Evolutionary conservation across 2,113 vertebrate species (phyloP).

Genomic region (Rhadina sibilatrix): DNA sequence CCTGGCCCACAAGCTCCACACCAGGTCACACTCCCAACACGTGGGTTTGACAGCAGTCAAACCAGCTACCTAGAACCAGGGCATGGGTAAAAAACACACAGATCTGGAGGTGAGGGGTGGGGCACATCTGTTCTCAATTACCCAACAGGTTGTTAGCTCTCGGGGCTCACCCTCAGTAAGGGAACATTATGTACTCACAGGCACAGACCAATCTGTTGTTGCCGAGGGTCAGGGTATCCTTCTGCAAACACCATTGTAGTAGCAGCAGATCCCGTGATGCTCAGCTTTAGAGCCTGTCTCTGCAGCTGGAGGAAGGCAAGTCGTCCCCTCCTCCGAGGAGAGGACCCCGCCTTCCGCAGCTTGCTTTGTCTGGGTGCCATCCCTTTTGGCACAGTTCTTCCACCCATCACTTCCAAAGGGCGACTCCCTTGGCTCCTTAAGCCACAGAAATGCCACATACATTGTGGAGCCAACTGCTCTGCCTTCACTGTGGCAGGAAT

Average conservation of each 20-base stretch:
- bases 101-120: not conserved
- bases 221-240: not conserved
- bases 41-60: not conserved
- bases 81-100: not conserved
- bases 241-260: not conserved
- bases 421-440: not conserved
- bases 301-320: not conserved
- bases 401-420: not conserved
- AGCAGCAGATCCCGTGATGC: not conserved
- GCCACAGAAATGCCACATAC: not conserved
- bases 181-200: not conserved
- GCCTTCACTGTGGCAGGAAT: not conserved
- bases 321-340: not conserved
- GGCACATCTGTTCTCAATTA: constrained; percentile 51
- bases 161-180: not conserved
- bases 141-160: constrained; percentile 12
- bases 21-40: not conserved
- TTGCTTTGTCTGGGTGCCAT: no score
- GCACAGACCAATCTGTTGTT: not conserved
- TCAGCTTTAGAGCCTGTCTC: not conserved
- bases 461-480: not conserved
- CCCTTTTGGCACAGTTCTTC: not conserved
- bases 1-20: not conserved
- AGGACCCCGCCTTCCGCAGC: not conserved
- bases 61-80: constrained; percentile 32